These are phyloP conservation scores for Drosophila pseudoobscura DNA, from an alignment of 1,140 invertebrate species.

Conservation along the genomic window DNA sequence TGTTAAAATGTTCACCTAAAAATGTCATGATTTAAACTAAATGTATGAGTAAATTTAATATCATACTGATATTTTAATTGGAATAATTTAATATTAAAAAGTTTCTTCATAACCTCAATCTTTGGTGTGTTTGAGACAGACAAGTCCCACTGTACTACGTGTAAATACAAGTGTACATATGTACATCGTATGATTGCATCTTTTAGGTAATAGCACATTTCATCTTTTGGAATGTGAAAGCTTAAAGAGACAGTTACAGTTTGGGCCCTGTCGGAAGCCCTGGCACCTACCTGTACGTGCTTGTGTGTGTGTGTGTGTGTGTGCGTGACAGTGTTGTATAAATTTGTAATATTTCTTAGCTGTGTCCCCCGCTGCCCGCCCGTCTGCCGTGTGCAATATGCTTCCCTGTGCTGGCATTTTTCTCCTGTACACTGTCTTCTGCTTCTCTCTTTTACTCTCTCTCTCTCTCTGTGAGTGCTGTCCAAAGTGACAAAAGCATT, in stretches of 20 bases:
- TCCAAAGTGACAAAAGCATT: conserved; percentile 65
- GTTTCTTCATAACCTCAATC: neutral
- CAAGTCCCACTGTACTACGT: too few species aligned
- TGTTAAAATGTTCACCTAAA: too few species aligned
- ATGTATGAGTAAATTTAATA: too few species aligned
- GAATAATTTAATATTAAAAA: conserved; percentile 7
- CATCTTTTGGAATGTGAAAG: conserved; percentile 18
- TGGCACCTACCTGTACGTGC: conserved; percentile 41
- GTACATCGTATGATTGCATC: too few species aligned
- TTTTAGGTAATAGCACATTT: conserved; percentile 7
- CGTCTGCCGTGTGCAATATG: too few species aligned
- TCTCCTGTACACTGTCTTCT: neutral
- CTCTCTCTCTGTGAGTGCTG: conserved; percentile 12
- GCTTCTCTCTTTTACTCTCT: conserved; percentile 1
- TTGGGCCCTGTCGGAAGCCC: conserved; percentile 13
- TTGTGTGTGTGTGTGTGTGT: conserved; percentile 24
- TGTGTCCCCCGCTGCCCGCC: conserved; percentile 37
- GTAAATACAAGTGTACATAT: too few species aligned
- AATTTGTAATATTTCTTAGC: conserved; percentile 69
- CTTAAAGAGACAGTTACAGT: conserved; percentile 11
- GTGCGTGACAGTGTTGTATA: conserved; percentile 46
- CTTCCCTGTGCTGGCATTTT: neutral
- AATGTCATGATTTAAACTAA: too few species aligned
- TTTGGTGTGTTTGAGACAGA: too few species aligned
- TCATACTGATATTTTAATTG: neutral